Percentiles rank a stretch among this genome's conserved stretches.
Evolutionary conservation across 1,140 invertebrate species (phyloP).

Genomic region (Drosophila albomicans): DNA sequence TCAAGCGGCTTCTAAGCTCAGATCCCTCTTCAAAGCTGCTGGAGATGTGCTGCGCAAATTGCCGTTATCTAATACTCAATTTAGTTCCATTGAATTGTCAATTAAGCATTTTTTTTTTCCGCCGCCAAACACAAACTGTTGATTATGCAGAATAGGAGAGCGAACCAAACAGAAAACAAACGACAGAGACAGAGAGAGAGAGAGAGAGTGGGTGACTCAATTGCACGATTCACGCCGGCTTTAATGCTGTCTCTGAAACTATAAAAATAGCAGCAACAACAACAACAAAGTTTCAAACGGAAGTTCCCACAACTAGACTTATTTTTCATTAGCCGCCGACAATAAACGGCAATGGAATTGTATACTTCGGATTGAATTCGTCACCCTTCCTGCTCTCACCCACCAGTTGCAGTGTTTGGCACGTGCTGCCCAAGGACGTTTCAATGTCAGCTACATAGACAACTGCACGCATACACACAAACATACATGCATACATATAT

Average conservation of each 20-base stretch:
- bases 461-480: constrained; percentile 15
- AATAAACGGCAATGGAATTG: constrained; percentile 61
- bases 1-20: constrained; percentile 8
- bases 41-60: constrained; percentile 57
- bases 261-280: constrained; percentile 30
- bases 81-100: constrained; percentile 69
- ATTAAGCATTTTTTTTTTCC: constrained; percentile 59
- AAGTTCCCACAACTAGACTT: constrained; percentile 59
- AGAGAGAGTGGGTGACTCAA: constrained; percentile 28
- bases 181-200: constrained; percentile 8
- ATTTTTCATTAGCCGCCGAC: constrained; percentile 42
- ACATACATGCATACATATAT: not conserved
- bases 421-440: constrained; percentile 72
- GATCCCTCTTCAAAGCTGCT: not conserved
- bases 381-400: constrained; percentile 15
- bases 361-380: constrained; percentile 32
- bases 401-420: constrained; percentile 47
- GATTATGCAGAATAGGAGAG: constrained; percentile 27
- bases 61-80: constrained; percentile 72
- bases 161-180: not conserved
- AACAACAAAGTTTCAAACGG: constrained; percentile 47
- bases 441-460: constrained; percentile 60
- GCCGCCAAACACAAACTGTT: constrained; percentile 52
- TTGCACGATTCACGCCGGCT: constrained; percentile 21
- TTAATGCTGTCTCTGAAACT: constrained; percentile 39